Evolutionary conservation across 1,140 invertebrate species (phyloP).

Genomic region (Pogonognathellus flavescens): DNA sequence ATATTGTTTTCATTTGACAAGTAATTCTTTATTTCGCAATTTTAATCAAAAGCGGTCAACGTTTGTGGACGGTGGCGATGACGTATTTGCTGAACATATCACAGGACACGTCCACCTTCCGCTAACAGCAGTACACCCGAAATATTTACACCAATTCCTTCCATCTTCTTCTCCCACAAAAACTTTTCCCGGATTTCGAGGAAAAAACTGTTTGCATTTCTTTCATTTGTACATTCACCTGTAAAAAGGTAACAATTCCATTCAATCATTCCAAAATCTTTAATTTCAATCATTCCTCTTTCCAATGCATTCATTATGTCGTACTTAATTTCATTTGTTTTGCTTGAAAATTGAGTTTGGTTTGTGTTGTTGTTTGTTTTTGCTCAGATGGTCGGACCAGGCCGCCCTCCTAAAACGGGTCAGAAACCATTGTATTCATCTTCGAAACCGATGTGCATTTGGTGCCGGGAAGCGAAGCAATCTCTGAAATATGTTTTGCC

Average conservation of each 20-base stretch:
- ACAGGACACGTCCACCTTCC: not conserved
- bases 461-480: conserved; percentile 86
- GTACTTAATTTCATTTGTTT: not conserved
- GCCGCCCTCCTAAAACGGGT: conserved; percentile 35
- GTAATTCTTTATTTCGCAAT: not conserved
- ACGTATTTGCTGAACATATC: no score
- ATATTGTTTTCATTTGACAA: conserved; percentile 1
- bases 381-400: conserved; percentile 52
- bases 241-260: not conserved
- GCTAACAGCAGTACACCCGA: not conserved
- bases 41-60: not conserved
- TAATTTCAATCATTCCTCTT: no score
- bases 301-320: not conserved
- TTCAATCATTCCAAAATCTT: not conserved
- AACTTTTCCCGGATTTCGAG: conserved; percentile 12
- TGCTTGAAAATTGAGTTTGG: not conserved
- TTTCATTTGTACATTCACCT: conserved; percentile 1
- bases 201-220: not conserved
- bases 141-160: not conserved
- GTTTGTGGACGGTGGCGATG: not conserved
- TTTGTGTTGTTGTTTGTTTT: not conserved
- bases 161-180: not conserved
- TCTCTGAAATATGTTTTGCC: conserved; percentile 87
- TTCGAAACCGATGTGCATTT: conserved; percentile 75
- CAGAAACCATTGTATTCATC: conserved; percentile 3